Evolutionary conservation across 2,797 vertebrate genomes (phyloP).

Genomic region (Tympanoctomys barrerae): DNA sequence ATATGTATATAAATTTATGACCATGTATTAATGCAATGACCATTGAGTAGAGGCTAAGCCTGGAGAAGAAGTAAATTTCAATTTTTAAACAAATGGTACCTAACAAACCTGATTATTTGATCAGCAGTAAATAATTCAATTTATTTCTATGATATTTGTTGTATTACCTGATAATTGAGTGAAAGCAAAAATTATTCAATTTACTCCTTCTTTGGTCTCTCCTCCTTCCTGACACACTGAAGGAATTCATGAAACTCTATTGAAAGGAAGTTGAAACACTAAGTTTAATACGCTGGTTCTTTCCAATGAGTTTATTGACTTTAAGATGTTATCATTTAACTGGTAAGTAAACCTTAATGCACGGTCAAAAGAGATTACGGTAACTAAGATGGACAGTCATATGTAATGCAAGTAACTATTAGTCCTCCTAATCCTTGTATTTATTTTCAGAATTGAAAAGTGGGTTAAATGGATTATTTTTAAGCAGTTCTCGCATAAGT

Average conservation of each 20-base stretch:
- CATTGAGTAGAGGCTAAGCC: background rate
- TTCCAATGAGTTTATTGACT: background rate
- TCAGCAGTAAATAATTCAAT: constrained; percentile 52
- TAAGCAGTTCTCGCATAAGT: background rate
- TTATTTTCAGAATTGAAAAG: constrained; percentile 57
- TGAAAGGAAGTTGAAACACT: background rate
- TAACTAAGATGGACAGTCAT: background rate
- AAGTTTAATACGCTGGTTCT: background rate
- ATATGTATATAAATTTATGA: background rate
- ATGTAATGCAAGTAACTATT: constrained; percentile 20
- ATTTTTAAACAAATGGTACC: background rate
- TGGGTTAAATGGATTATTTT: background rate
- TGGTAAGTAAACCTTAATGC: background rate
- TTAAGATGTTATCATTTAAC: constrained; percentile 38
- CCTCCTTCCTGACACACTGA: background rate
- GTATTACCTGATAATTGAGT: constrained; percentile 10
- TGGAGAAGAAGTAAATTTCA: background rate
- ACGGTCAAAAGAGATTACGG: background rate
- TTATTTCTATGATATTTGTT: constrained; percentile 38
- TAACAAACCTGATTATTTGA: background rate
- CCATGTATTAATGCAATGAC: background rate
- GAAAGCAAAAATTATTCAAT: background rate
- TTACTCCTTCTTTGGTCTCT: background rate
- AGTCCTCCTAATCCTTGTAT: background rate
- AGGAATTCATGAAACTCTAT: background rate